phyloP scores from a whole-genome alignment of 2,113 vertebrate species.

The Promerops cafer region DNA sequence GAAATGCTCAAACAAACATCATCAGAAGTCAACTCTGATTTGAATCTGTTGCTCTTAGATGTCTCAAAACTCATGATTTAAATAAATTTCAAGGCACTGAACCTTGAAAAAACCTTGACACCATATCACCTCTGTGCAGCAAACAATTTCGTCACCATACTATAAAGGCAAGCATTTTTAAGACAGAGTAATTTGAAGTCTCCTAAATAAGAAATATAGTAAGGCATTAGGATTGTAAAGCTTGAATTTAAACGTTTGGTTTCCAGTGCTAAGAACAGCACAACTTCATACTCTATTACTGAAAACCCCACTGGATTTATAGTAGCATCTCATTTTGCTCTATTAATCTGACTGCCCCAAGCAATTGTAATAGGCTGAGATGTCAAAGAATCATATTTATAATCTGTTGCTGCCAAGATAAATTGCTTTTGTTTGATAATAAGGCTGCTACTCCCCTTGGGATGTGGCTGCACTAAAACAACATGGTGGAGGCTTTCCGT shows the following conservation, averaged over 20 bases:
- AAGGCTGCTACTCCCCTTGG: background rate
- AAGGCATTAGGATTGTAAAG: background rate
- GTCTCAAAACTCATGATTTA: background rate
- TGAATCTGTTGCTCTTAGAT: background rate
- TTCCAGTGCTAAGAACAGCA: background rate
- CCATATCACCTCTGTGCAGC: background rate
- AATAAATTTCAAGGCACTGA: background rate
- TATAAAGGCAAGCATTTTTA: background rate
- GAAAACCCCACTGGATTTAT: background rate
- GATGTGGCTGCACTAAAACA: background rate
- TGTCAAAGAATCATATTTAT: conserved; percentile 1
- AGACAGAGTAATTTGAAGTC: background rate
- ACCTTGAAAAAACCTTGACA: background rate
- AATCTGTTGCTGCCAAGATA: conserved; percentile 12
- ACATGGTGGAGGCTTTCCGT: background rate
- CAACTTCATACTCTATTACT: background rate
- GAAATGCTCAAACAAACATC: background rate
- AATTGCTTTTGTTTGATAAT: background rate
- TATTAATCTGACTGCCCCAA: conserved; percentile 29
- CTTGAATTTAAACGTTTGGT: background rate
- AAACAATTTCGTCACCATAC: background rate
- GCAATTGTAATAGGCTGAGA: background rate
- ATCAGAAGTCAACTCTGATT: background rate
- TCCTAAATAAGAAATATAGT: background rate
- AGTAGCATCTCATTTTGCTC: conserved; percentile 6